Evolutionary conservation across 1,140 invertebrate genomes (phyloP).

Genomic region (Pogonomyrmex barbatus): DNA sequence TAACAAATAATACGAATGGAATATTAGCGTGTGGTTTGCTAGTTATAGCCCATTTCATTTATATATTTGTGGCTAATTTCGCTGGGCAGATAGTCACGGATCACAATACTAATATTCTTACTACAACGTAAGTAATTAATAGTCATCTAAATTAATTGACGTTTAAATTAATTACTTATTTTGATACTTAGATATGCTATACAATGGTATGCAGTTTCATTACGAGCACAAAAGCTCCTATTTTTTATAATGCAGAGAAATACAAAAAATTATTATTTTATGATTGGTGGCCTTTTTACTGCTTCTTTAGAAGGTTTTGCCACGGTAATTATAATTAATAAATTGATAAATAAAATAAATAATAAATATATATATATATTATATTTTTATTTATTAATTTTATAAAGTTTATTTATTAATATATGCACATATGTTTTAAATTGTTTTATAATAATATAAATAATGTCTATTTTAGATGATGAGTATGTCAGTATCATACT

Average conservation of each 20-base stretch:
- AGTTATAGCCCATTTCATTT: not conserved
- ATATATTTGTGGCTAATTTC: conserved; percentile 7
- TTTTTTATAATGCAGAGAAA: conserved; percentile 17
- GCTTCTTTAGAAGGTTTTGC: conserved; percentile 14
- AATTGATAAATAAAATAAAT: no score
- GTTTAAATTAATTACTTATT: not conserved
- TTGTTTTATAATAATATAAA: not conserved
- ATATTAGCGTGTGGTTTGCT: not conserved
- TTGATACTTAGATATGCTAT: not conserved
- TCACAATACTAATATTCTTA: conserved; percentile 14
- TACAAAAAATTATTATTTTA: conserved; percentile 24
- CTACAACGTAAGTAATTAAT: conserved; percentile 25
- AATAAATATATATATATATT: not conserved
- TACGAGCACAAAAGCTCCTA: conserved; percentile 9
- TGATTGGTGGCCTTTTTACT: not conserved
- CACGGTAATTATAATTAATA: not conserved
- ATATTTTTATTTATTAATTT: no score
- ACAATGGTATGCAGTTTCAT: not conserved
- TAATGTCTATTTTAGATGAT: not conserved
- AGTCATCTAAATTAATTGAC: not conserved
- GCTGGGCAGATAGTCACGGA: conserved; percentile 19
- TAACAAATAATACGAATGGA: not conserved
- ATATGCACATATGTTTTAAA: not conserved
- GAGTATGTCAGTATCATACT: conserved; percentile 30
- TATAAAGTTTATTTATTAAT: no score